These are phyloP conservation scores for Ophthalmolycus amberensis DNA, from an alignment of 2,113 vertebrate genomes.

Conservation along the genomic window DNA sequence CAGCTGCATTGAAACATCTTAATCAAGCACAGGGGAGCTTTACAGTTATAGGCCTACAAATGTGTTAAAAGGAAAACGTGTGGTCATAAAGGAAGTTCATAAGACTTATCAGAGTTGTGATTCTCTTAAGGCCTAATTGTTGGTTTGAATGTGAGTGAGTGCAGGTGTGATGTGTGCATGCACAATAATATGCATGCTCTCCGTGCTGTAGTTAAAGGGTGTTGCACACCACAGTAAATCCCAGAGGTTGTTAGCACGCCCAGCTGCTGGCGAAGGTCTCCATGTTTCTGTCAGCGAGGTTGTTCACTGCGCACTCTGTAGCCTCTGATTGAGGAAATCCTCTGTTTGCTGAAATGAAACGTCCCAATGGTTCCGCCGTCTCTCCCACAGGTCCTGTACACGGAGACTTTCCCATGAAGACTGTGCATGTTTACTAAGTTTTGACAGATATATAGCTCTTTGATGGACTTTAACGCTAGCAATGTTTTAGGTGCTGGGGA, in stretches of 20 bases:
- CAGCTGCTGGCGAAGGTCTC: slow-evolving; percentile 76
- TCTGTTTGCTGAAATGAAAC: slow-evolving; percentile 77
- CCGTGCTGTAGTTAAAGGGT: slow-evolving; percentile 43
- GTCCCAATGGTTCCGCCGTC: slow-evolving; percentile 81
- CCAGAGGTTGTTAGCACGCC: slow-evolving; percentile 83
- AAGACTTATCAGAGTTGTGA: slow-evolving; percentile 24
- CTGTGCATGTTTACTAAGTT: slow-evolving; percentile 65
- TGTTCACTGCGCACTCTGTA: slow-evolving; percentile 81
- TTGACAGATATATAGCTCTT: slow-evolving; percentile 73
- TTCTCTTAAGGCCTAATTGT: slow-evolving; percentile 34
- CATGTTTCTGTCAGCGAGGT: slow-evolving; percentile 86
- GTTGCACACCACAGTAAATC: slow-evolving; percentile 71
- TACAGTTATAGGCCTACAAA: slow-evolving; percentile 18
- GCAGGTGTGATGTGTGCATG: slow-evolving; percentile 29
- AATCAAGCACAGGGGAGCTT: slow-evolving; percentile 36
- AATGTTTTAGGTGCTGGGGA: not conserved
- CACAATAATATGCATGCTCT: slow-evolving; percentile 13
- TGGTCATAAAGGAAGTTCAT: slow-evolving; percentile 11
- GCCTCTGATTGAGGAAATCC: slow-evolving; percentile 88
- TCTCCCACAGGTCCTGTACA: slow-evolving; percentile 70
- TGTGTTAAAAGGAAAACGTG: slow-evolving; percentile 17
- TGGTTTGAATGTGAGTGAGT: slow-evolving; percentile 45
- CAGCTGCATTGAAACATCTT: slow-evolving; percentile 24
- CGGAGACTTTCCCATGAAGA: slow-evolving; percentile 81
- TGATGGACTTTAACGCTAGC: slow-evolving; percentile 45